A percentile compares a stretch with the other conserved stretches of the same genome.
Evolutionary conservation across 35 echinoderm and acorn worm genomes (phyloP).

Genomic region (Holothuria glaberrima): DNA sequence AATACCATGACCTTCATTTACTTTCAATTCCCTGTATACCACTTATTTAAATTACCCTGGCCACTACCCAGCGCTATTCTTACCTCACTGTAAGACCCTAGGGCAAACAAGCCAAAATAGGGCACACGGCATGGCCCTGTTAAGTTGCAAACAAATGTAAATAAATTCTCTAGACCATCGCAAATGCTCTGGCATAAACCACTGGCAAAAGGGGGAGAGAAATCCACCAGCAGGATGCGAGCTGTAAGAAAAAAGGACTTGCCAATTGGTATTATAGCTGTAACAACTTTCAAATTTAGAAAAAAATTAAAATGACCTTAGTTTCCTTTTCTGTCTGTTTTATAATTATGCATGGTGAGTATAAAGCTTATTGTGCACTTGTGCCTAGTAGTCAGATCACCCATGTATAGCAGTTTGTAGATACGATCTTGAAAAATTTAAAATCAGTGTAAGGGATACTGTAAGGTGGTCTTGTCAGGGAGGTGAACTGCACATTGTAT

Average conservation of each 20-base stretch:
- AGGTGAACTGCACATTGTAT: neutral
- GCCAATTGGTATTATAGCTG: too few relatives aligned
- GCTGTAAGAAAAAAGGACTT: slow-evolving; percentile 51
- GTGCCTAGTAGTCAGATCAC: neutral
- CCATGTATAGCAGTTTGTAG: neutral
- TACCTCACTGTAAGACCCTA: slow-evolving; percentile 87
- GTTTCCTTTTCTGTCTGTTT: neutral
- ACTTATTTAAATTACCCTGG: too few relatives aligned
- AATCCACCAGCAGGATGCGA: slow-evolving; percentile 86
- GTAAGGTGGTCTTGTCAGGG: neutral
- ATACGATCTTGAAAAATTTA: neutral
- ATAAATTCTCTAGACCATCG: slow-evolving; percentile 73
- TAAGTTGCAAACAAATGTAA: slow-evolving; percentile 82
- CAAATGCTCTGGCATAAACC: slow-evolving; percentile 66
- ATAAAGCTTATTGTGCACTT: neutral
- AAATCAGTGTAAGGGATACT: neutral
- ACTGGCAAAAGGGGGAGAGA: slow-evolving; percentile 70
- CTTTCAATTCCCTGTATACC: too few relatives aligned
- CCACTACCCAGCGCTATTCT: too few relatives aligned
- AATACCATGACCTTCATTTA: too few relatives aligned
- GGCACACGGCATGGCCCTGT: slow-evolving; percentile 74
- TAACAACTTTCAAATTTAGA: neutral
- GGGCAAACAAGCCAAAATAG: slow-evolving; percentile 88
- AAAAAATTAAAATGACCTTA: neutral
- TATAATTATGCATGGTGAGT: neutral